Evolutionary conservation across 2,888 invertebrate species (phyloP).

Genomic region (Microctonus aethiopoides): DNA sequence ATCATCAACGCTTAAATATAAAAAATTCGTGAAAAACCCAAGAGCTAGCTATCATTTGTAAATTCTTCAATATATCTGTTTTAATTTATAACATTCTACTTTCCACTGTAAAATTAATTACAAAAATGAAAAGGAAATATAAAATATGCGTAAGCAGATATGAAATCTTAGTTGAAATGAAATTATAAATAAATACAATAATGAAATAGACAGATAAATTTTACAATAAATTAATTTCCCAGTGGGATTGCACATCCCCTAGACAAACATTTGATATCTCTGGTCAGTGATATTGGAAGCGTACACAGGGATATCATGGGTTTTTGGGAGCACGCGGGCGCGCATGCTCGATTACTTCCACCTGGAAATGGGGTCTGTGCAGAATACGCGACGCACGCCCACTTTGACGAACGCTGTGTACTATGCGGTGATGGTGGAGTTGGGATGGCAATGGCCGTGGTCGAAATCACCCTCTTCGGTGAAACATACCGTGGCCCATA

Average conservation of each 20-base stretch:
- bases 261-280: constrained; percentile 38
- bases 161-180: too few species aligned
- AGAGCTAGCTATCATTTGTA: background rate
- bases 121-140: too few species aligned
- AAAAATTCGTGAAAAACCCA: background rate
- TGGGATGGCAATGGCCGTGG: constrained; percentile 23
- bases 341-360: constrained; percentile 36
- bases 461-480: constrained; percentile 25
- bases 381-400: constrained; percentile 31
- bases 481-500: constrained; percentile 22
- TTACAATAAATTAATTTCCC: constrained; percentile 28
- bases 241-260: constrained; percentile 24
- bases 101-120: background rate
- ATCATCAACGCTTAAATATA: background rate
- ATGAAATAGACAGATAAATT: constrained; percentile 13
- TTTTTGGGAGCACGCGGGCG: constrained; percentile 24
- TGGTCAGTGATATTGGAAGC: constrained; percentile 32
- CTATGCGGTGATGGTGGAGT: background rate
- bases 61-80: background rate
- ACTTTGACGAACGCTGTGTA: constrained; percentile 29
- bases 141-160: too few species aligned
- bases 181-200: constrained; percentile 13
- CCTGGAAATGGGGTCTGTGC: constrained; percentile 7
- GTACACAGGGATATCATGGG: constrained; percentile 31
- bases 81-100: background rate